These are phyloP conservation scores for Cervus canadensis DNA, from an alignment of 2,113 vertebrate species.

Conservation along the genomic window DNA sequence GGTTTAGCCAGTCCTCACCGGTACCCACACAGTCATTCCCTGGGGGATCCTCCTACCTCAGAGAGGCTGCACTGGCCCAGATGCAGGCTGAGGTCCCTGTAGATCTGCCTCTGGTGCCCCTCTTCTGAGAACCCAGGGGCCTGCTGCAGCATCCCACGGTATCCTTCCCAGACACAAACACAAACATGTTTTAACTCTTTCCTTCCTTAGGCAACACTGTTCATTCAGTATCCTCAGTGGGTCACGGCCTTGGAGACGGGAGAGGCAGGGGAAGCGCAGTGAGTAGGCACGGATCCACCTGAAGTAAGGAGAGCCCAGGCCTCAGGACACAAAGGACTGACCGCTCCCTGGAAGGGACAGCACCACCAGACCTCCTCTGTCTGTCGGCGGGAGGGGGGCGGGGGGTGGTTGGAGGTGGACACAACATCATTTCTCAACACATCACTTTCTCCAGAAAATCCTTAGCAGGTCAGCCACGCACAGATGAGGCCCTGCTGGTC, in stretches of 20 bases:
- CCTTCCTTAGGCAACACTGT: neutral
- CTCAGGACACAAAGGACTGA: neutral
- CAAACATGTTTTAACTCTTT: neutral
- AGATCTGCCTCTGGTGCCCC: neutral
- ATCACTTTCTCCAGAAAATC: neutral
- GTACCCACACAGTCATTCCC: neutral
- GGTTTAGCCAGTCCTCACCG: neutral
- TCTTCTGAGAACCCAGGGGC: neutral
- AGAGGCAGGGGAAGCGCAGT: neutral
- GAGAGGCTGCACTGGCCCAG: neutral
- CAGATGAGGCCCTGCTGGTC: neutral
- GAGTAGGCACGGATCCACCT: neutral
- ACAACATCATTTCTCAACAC: neutral
- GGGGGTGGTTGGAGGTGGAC: too few species aligned
- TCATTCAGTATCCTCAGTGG: neutral
- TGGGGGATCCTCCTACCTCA: neutral
- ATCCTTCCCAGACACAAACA: neutral
- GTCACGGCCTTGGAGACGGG: neutral
- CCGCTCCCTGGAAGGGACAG: neutral
- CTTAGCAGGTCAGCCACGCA: neutral
- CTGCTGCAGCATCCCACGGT: neutral
- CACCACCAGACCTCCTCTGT: neutral
- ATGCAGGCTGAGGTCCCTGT: neutral
- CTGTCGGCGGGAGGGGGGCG: accelerated
- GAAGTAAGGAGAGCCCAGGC: neutral